Evolutionary conservation across 2,113 vertebrate genomes (phyloP).

Genomic region (Tringa solitaria): DNA sequence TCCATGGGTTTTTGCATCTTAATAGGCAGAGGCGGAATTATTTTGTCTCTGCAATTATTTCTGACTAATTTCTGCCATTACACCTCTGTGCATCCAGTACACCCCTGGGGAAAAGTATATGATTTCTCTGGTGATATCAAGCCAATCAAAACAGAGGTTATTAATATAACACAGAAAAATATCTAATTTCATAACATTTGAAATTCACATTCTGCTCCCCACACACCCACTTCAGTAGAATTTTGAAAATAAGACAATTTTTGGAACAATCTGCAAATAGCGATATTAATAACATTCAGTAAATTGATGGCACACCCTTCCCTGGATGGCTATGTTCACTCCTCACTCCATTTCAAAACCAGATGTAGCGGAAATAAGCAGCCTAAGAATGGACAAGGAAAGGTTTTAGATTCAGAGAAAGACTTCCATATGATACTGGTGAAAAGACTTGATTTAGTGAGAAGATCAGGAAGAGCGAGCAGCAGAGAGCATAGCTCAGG

Average conservation of each 20-base stretch:
- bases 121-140: neutral
- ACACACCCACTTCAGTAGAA: neutral
- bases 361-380: constrained; percentile 37
- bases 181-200: neutral
- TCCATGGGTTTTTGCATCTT: neutral
- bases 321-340: neutral
- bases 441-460: constrained; percentile 46
- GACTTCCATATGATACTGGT: constrained; percentile 19
- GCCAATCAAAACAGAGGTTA: constrained; percentile 23
- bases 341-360: constrained; percentile 36
- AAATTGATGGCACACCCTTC: constrained; percentile 41
- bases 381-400: neutral
- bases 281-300: neutral
- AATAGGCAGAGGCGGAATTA: neutral
- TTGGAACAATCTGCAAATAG: constrained; percentile 18
- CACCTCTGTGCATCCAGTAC: neutral
- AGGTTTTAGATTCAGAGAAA: neutral
- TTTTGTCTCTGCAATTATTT: constrained; percentile 28
- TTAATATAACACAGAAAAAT: neutral
- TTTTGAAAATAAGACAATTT: constrained; percentile 39
- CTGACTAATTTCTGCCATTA: constrained; percentile 27
- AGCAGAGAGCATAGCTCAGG: neutral
- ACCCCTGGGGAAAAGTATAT: neutral
- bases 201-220: neutral
- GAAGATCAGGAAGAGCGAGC: neutral